Evolutionary conservation across 2,113 vertebrate genomes (phyloP), one percentile per base, ranked within the genome.

Genomic region (Azemiops feae): DNA sequence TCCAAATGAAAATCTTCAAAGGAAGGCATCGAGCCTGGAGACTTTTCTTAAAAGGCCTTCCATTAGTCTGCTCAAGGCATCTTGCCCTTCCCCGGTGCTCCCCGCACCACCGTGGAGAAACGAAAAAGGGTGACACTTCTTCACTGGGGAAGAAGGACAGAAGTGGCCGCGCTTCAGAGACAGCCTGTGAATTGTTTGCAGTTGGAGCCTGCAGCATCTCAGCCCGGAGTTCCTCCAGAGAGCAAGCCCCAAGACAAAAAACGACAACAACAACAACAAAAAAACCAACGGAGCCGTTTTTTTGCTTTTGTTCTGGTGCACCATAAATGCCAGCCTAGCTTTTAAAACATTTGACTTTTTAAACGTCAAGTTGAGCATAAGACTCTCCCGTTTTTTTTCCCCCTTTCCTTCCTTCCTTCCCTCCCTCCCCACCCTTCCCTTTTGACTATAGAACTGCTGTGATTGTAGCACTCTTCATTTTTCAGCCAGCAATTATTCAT

Each of bases 401-500:
- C 90, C 85, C 20, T 55, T 18, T 5, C 45, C 45, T 39, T 16
- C 85, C n/a, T n/a, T n/a, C 89, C 85, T 5, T 69, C 90, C 85
- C 5, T 20, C 18, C 4, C 25, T 1, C 3, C 58, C 58, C 58
- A 4, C 3, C 27, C 3, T 30, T 60, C 53, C 69, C 58, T 10
- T 87, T 11, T 85, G 11, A 90, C 91, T 90, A 50, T n/a, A 0
- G 64, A 91, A 90, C 23, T 93, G 93, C 93, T 96, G 93, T 95
- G 92, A 92, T 91, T 95, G 91, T 89, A 92, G 60, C 54, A 58
- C 94, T 69, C 91, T 96, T 96, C 81, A 64, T 95, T 97, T 87
- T 95, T 93, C 95, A 95, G 95, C 94, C 93, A 96, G 12, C 94
- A 95, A 96, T 95, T 95, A 96, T 92, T 90, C 91, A 94, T 88